phyloP scores from a whole-genome alignment of 2,113 vertebrate species.

The Regulus satrapa region DNA sequence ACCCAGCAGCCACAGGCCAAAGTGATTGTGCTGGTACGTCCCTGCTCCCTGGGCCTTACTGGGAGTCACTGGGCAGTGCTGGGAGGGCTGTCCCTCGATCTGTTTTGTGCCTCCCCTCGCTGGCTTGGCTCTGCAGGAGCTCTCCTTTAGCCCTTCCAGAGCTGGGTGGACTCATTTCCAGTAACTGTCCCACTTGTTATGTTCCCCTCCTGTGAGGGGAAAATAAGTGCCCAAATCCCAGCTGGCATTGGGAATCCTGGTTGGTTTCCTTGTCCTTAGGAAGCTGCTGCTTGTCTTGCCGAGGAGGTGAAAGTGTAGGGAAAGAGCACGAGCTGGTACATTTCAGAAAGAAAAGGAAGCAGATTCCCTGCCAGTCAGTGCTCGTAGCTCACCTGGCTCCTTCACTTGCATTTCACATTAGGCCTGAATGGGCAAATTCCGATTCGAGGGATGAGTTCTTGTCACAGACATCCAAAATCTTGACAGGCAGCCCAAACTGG shows the following conservation, averaged over 20 bases:
- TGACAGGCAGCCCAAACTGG: neutral
- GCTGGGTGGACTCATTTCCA: accelerated
- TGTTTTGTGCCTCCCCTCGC: neutral
- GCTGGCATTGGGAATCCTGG: neutral
- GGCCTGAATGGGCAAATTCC: neutral
- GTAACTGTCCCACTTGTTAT: neutral
- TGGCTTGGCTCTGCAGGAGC: neutral
- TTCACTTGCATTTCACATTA: neutral
- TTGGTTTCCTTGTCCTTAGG: neutral
- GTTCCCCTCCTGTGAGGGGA: too few relatives aligned
- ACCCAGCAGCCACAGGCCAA: constrained; percentile 89
- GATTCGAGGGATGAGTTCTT: neutral
- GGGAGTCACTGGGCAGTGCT: accelerated
- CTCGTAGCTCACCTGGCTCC: neutral
- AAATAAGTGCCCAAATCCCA: neutral
- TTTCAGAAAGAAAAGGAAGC: neutral
- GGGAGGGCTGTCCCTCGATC: neutral
- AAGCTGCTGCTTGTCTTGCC: neutral
- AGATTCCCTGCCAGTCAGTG: neutral
- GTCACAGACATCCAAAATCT: accelerated
- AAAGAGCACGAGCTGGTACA: neutral
- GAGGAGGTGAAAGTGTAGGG: neutral
- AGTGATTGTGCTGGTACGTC: constrained; percentile 88
- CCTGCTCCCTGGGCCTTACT: neutral
- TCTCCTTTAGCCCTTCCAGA: neutral